These are phyloP conservation scores for Tragelaphus buxtoni DNA, from an alignment of 2,113 vertebrate species.

Conservation along the genomic window DNA sequence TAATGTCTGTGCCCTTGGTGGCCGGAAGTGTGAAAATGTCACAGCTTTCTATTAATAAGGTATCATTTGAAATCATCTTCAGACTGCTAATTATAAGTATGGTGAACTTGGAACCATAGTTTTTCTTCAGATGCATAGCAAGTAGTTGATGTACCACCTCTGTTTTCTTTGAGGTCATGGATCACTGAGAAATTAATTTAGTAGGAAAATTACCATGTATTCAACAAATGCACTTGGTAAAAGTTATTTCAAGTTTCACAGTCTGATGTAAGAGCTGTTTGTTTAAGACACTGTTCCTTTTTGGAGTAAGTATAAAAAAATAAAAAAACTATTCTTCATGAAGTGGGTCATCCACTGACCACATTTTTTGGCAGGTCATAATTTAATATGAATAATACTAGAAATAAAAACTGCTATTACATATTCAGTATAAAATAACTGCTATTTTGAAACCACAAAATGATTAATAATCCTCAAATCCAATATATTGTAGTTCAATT, in stretches of 20 bases:
- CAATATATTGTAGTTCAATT: neutral
- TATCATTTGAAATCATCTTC: neutral
- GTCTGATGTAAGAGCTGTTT: neutral
- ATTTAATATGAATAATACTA: neutral
- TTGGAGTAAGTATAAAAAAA: neutral
- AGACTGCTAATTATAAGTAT: conserved; percentile 44
- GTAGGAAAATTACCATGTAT: conserved; percentile 3
- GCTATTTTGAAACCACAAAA: neutral
- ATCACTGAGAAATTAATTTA: conserved; percentile 37
- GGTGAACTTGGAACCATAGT: conserved; percentile 12
- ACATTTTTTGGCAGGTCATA: neutral
- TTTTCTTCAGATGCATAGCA: conserved; percentile 16
- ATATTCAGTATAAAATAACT: neutral
- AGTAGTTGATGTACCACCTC: neutral
- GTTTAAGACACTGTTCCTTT: neutral
- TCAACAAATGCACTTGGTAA: neutral
- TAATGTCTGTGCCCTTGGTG: neutral
- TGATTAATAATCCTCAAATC: neutral
- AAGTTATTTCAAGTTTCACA: neutral
- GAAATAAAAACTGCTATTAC: neutral
- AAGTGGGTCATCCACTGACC: neutral
- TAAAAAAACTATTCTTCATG: neutral
- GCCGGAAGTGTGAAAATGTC: neutral
- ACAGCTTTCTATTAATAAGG: conserved; percentile 24
- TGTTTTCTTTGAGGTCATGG: conserved; percentile 5